Percentiles rank a stretch among this genome's conserved stretches.
Evolutionary conservation across 2,113 vertebrate genomes (phyloP).

Genomic region (Acanthisitta chloris): DNA sequence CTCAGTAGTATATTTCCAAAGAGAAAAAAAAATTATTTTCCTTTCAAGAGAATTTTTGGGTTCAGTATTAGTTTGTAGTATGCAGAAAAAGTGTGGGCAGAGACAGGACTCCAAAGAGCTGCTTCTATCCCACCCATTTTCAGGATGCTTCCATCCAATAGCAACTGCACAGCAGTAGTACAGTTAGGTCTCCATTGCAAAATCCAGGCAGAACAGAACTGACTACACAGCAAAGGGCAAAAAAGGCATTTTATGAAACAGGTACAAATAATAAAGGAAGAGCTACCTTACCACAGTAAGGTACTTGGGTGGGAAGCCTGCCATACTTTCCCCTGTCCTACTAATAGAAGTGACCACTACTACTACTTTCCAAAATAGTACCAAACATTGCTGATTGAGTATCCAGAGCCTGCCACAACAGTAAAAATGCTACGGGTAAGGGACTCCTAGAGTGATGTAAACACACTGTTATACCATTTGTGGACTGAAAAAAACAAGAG

Average conservation of each 20-base stretch:
- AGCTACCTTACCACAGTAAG: not conserved
- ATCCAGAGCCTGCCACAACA: not conserved
- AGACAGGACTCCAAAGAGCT: not conserved
- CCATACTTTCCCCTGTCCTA: not conserved
- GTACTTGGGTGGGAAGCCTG: not conserved
- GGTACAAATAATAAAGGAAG: not conserved
- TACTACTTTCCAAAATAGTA: not conserved
- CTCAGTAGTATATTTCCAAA: not conserved
- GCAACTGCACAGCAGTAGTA: not conserved
- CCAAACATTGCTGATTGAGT: not conserved
- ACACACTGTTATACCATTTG: not conserved
- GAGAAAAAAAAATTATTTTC: not conserved
- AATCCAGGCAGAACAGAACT: not conserved
- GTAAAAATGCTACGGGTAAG: not conserved
- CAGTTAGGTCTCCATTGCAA: not conserved
- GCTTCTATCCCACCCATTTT: not conserved
- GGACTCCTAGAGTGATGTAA: not conserved
- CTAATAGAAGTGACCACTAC: not conserved
- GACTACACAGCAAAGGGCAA: not conserved
- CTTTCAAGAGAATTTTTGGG: not conserved
- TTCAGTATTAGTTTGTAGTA: not conserved
- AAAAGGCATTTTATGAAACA: not conserved
- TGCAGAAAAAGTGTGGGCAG: not conserved
- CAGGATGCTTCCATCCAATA: not conserved
- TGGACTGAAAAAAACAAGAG: rapidly evolving